A percentile compares a stretch with the other conserved stretches of the same genome.
These are phyloP conservation scores for Catagonus wagneri DNA, from an alignment of 2,113 vertebrate species.

Conservation along the genomic window DNA sequence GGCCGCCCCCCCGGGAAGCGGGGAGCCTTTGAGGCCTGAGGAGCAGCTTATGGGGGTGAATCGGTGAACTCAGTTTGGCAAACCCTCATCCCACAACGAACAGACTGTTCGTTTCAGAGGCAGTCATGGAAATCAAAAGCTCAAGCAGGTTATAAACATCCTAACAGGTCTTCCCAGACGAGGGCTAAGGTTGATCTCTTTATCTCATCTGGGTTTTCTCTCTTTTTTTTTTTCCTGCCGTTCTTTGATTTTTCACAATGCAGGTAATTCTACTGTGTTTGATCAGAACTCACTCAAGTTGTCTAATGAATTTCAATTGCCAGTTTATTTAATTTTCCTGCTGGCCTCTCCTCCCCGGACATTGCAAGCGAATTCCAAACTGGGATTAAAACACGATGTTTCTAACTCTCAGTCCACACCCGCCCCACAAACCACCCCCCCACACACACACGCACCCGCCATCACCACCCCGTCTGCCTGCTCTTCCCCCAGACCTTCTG, in stretches of 20 bases:
- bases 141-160: constrained; percentile 79
- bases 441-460: no score
- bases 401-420: not conserved
- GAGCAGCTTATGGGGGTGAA: constrained; percentile 33
- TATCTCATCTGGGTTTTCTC: constrained; percentile 76
- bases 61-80: not conserved
- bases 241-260: constrained; percentile 77
- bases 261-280: constrained; percentile 78
- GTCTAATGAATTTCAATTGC: constrained; percentile 73
- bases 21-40: rapidly evolving
- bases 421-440: no score
- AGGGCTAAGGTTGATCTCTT: constrained; percentile 78
- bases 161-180: constrained; percentile 76
- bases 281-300: constrained; percentile 59
- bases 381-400: constrained; percentile 12
- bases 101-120: constrained; percentile 42
- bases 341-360: not conserved
- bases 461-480: not conserved
- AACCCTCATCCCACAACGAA: constrained; percentile 50
- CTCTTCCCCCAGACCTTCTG: not conserved
- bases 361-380: constrained; percentile 39
- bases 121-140: constrained; percentile 82
- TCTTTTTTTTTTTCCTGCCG: constrained; percentile 54
- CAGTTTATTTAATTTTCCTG: constrained; percentile 38
- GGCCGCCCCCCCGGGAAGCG: rapidly evolving